phyloP scores from a whole-genome alignment of 2,888 invertebrate genomes.

The Chymomyza fuscimana region DNA sequence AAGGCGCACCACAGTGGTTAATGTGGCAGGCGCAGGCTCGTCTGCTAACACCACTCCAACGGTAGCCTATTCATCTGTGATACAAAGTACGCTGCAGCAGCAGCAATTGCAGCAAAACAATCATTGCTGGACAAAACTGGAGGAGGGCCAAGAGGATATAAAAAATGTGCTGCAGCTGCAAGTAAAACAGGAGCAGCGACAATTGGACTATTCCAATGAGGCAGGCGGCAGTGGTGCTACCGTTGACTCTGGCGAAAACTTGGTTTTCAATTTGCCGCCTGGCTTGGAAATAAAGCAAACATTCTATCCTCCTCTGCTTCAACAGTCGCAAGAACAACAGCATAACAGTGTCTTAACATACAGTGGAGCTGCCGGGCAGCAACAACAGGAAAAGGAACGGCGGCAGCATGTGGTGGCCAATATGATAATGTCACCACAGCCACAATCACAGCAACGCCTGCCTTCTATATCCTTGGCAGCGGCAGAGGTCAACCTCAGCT shows the following conservation, averaged over 20 bases:
- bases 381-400: slow-evolving; percentile 59
- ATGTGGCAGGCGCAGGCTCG: slow-evolving; percentile 73
- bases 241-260: slow-evolving; percentile 69
- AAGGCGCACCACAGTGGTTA: slow-evolving; percentile 60
- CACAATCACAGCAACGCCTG: slow-evolving; percentile 60
- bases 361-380: slow-evolving; percentile 39
- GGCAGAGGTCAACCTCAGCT: slow-evolving; percentile 39
- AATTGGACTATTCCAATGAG: slow-evolving; percentile 66
- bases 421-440: slow-evolving; percentile 80
- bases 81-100: slow-evolving; percentile 81
- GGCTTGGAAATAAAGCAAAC: slow-evolving; percentile 77
- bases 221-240: slow-evolving; percentile 36
- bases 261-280: slow-evolving; percentile 76
- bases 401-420: slow-evolving; percentile 77
- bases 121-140: slow-evolving; percentile 73
- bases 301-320: slow-evolving; percentile 59
- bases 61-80: slow-evolving; percentile 91
- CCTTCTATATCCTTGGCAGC: slow-evolving; percentile 38
- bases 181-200: slow-evolving; percentile 76
- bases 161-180: slow-evolving; percentile 76
- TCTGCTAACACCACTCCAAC: slow-evolving; percentile 76
- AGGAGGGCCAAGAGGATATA: slow-evolving; percentile 70
- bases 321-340: slow-evolving; percentile 65
- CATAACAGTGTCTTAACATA: slow-evolving; percentile 34
- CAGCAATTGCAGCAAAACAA: slow-evolving; percentile 59